phyloP scores from a whole-genome alignment of 2,797 vertebrate species.

The Pachyuromys duprasi region DNA sequence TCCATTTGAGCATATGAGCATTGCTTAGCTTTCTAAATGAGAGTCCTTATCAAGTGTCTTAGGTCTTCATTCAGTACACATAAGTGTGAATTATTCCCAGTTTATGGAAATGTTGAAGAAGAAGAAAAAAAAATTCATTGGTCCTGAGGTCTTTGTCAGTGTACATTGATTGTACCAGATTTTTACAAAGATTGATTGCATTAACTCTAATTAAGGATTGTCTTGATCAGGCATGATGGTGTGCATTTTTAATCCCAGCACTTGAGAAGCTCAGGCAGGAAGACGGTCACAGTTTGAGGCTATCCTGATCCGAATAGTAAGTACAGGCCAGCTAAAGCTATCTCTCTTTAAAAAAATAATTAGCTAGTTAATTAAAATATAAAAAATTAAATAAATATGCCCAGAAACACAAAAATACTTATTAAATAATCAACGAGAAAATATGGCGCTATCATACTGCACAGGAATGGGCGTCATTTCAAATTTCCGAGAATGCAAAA shows the following conservation, averaged over 20 bases:
- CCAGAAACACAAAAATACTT: background rate
- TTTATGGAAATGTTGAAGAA: background rate
- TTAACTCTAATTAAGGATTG: background rate
- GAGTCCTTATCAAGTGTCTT: background rate
- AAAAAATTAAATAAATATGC: background rate
- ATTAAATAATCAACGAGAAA: slow-evolving; percentile 15
- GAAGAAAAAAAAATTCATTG: background rate
- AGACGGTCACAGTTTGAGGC: background rate
- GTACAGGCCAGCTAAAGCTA: background rate
- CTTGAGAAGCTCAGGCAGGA: background rate
- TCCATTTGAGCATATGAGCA: background rate
- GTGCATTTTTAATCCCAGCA: background rate
- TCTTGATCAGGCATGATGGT: background rate
- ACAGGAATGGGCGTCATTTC: background rate
- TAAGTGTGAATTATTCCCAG: background rate
- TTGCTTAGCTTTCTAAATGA: background rate
- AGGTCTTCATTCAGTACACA: background rate
- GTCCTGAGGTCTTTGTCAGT: background rate
- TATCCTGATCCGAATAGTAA: background rate
- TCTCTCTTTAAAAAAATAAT: background rate
- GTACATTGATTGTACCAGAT: background rate
- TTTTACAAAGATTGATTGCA: background rate
- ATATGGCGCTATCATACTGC: background rate
- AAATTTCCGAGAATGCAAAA: background rate
- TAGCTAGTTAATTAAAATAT: background rate